A percentile compares a stretch with the other conserved stretches of the same genome.
phyloP scores from a whole-genome alignment of 2,888 invertebrate species.

The Lasius platythorax region DNA sequence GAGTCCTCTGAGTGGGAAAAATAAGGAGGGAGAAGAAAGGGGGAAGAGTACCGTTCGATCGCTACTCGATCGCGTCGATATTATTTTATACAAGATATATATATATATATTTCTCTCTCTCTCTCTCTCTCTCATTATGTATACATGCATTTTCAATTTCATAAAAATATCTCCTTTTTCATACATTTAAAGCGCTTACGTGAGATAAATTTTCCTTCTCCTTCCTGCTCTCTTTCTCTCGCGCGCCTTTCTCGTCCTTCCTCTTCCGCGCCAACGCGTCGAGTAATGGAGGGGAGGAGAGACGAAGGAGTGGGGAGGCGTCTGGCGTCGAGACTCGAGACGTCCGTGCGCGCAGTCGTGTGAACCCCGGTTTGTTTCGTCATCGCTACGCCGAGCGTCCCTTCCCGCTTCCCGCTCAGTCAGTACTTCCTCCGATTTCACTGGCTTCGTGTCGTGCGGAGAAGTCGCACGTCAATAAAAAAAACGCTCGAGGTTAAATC shows the following conservation, averaged over 20 bases:
- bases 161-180: background rate
- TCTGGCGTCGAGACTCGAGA: constrained; percentile 72
- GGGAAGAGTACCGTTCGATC: background rate
- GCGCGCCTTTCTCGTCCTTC: background rate
- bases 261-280: background rate
- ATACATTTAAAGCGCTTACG: background rate
- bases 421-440: constrained; percentile 75
- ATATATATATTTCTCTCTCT: too few relatives aligned
- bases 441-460: constrained; percentile 59
- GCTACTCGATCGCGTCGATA: background rate
- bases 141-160: background rate
- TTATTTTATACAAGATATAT: background rate
- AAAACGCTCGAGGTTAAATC: background rate
- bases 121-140: background rate
- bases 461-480: background rate
- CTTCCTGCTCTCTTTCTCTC: background rate
- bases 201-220: background rate
- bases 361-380: constrained; percentile 81
- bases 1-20: background rate
- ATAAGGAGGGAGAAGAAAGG: background rate
- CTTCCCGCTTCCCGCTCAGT: constrained; percentile 55
- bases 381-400: constrained; percentile 73
- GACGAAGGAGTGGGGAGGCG: constrained; percentile 1
- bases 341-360: constrained; percentile 63
- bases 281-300: background rate